Conservation (phyloP, 2,888 invertebrate species). For the Caenorhabditis sp. region DNA sequence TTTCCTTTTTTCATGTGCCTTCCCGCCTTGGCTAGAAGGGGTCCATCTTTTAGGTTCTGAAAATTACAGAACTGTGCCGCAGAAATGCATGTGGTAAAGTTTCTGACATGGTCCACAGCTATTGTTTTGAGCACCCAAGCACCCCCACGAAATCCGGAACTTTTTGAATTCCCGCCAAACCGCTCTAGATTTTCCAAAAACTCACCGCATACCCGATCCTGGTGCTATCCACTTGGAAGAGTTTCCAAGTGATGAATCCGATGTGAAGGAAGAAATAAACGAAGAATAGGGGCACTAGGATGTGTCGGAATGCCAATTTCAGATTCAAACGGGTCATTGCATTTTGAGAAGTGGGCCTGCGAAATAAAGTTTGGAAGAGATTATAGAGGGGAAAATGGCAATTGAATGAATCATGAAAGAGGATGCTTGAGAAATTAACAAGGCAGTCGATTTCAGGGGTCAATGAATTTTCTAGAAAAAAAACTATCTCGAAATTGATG, state of each 20-base stretch:
- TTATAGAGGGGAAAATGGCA: no score
- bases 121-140: neutral
- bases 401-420: no score
- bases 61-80: no score
- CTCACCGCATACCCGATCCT: slow-evolving; percentile 49
- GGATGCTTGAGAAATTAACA: no score
- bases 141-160: no score
- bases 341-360: slow-evolving; percentile 38
- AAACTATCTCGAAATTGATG: no score
- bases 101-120: no score
- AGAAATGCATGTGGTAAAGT: no score
- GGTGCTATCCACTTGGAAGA: slow-evolving; percentile 48
- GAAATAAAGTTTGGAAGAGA: neutral
- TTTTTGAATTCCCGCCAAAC: slow-evolving; percentile 7
- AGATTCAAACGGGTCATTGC: slow-evolving; percentile 51
- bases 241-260: slow-evolving; percentile 38
- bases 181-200: no score
- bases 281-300: slow-evolving; percentile 46
- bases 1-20: slow-evolving; percentile 43
- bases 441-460: no score
- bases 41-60: slow-evolving; percentile 59
- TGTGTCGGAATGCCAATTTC: slow-evolving; percentile 32
- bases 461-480: no score
- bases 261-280: slow-evolving; percentile 58
- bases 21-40: slow-evolving; percentile 48